phyloP scores from a whole-genome alignment of 2,113 vertebrate genomes.

The Steatornis caripensis region DNA sequence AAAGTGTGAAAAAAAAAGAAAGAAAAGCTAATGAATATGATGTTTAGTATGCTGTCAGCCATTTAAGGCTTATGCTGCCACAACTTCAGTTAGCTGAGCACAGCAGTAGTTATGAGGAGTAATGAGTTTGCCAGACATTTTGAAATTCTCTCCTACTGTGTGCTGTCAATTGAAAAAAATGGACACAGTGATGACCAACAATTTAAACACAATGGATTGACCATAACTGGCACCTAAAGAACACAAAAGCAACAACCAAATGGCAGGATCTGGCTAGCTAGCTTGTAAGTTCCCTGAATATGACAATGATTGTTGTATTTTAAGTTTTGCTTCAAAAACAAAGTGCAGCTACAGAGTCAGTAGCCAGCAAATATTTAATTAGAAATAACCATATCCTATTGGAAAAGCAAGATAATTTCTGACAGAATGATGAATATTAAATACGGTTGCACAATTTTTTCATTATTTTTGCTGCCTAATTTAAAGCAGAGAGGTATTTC shows the following conservation, averaged over 20 bases:
- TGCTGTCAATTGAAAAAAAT: constrained; percentile 47
- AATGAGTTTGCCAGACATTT: constrained; percentile 49
- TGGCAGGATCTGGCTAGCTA: background rate
- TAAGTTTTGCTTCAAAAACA: background rate
- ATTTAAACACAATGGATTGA: constrained; percentile 36
- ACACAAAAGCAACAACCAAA: background rate
- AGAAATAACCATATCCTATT: background rate
- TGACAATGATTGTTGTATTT: background rate
- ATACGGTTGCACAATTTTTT: background rate
- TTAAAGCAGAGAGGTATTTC: background rate
- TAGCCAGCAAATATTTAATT: background rate
- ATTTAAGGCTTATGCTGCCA: constrained; percentile 29
- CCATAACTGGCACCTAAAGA: constrained; percentile 18
- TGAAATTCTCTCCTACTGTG: constrained; percentile 51
- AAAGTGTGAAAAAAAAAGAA: background rate
- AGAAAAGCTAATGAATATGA: background rate
- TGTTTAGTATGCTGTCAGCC: constrained; percentile 19
- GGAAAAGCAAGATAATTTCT: background rate
- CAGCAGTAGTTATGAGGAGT: constrained; percentile 56
- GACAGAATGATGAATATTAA: background rate
- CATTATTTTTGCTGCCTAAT: background rate
- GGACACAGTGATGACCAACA: constrained; percentile 12
- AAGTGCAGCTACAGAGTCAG: background rate
- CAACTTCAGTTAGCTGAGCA: constrained; percentile 58
- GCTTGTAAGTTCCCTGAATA: background rate